Conservation (phyloP, 2,797 vertebrate species). For the Crocodylus rhombifer region DNA sequence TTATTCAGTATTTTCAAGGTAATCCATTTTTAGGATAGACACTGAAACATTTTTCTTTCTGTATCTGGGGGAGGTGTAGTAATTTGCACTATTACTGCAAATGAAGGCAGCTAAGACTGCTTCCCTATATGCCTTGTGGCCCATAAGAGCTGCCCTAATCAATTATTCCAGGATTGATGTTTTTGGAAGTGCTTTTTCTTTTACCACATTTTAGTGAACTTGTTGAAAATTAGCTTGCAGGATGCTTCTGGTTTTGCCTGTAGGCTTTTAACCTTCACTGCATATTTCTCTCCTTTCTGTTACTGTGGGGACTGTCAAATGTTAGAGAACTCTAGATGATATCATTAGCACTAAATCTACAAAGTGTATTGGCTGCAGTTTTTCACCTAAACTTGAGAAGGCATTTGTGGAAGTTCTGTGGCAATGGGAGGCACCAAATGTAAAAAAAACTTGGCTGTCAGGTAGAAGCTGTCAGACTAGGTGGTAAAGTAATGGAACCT, state of each 20-base stretch:
- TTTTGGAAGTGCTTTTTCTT: neutral
- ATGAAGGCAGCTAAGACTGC: neutral
- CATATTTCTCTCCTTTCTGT: too few relatives aligned
- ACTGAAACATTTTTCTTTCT: slow-evolving; percentile 32
- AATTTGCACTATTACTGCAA: slow-evolving; percentile 17
- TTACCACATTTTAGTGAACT: neutral
- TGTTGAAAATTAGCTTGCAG: neutral
- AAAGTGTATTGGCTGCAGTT: neutral
- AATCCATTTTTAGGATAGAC: slow-evolving; percentile 11
- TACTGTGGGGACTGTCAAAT: fast-evolving
- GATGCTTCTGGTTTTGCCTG: neutral
- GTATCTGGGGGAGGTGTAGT: slow-evolving; percentile 5
- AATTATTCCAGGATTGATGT: fast-evolving
- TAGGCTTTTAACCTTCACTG: neutral
- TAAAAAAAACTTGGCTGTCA: neutral
- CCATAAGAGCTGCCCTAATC: fast-evolving
- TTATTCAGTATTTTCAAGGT: neutral
- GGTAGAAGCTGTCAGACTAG: neutral
- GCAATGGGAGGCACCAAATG: neutral
- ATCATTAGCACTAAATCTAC: fast-evolving
- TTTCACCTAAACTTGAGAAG: neutral
- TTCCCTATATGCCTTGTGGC: neutral
- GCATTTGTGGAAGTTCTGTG: neutral
- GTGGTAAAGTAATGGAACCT: neutral
- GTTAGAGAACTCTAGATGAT: neutral